Evolutionary conservation across 2,888 invertebrate species (phyloP).

Genomic region (Gymnoscelis rufifasciata): DNA sequence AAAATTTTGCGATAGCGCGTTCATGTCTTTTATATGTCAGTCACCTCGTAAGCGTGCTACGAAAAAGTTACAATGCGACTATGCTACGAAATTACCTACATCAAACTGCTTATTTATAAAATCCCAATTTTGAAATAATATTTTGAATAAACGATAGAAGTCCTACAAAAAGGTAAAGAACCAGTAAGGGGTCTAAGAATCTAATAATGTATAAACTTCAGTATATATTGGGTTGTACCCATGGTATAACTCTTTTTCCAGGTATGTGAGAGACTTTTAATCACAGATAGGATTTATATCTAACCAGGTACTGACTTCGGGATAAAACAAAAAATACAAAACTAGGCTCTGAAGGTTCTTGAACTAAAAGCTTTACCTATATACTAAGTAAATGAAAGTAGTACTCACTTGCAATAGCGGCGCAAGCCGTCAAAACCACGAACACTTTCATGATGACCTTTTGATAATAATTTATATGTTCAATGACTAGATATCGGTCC

Average conservation of each 20-base stretch:
- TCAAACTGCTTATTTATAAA: no score
- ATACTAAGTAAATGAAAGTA: constrained; percentile 1
- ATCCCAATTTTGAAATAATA: neutral
- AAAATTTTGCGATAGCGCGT: constrained; percentile 34
- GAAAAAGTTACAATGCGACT: neutral
- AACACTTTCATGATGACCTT: constrained; percentile 76
- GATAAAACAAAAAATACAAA: no score
- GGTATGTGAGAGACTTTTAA: no score
- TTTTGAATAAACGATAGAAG: no score
- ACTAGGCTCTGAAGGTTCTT: no score
- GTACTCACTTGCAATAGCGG: constrained; percentile 73
- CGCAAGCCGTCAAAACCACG: constrained; percentile 67
- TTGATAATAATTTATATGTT: constrained; percentile 47
- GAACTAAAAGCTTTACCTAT: neutral
- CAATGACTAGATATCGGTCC: constrained; percentile 75
- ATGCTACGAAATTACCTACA: neutral
- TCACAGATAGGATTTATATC: no score
- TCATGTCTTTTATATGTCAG: constrained; percentile 45
- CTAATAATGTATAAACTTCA: no score
- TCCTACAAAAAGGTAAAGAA: no score
- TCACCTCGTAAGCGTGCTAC: neutral
- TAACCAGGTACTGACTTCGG: no score
- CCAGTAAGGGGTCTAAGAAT: no score
- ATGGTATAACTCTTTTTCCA: no score
- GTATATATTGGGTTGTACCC: no score